These are phyloP conservation scores for Phortica magna DNA, from an alignment of 2,888 invertebrate genomes.

Conservation along the genomic window DNA sequence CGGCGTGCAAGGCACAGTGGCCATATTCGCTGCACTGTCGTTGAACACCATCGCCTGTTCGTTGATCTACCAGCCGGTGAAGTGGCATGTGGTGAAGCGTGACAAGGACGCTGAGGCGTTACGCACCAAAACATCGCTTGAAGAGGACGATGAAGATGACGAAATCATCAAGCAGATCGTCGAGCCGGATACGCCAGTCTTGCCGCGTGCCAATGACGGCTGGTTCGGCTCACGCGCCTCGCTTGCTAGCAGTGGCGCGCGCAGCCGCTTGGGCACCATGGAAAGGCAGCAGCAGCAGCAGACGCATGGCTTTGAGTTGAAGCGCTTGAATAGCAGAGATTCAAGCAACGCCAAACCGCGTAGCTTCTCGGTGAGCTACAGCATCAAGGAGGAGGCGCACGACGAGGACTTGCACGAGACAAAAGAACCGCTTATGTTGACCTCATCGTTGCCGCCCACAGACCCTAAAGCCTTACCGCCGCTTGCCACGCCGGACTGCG, in stretches of 20 bases:
- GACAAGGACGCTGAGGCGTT: slow-evolving; percentile 65
- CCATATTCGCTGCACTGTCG: slow-evolving; percentile 84
- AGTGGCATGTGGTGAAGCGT: slow-evolving; percentile 83
- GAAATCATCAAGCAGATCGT: slow-evolving; percentile 82
- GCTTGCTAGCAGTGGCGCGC: slow-evolving; percentile 58
- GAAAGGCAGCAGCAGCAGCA: slow-evolving; percentile 57
- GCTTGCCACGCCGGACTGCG: background rate
- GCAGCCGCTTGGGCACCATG: slow-evolving; percentile 64
- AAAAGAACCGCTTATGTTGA: slow-evolving; percentile 27
- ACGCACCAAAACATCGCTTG: slow-evolving; percentile 56
- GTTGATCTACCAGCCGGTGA: slow-evolving; percentile 85
- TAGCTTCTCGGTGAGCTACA: slow-evolving; percentile 68
- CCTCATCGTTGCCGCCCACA: background rate
- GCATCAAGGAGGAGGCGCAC: slow-evolving; percentile 66
- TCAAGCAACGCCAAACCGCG: slow-evolving; percentile 53
- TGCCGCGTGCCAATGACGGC: slow-evolving; percentile 78
- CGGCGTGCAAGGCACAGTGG: slow-evolving; percentile 83
- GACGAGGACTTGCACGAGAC: slow-evolving; percentile 42
- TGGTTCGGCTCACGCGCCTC: slow-evolving; percentile 75
- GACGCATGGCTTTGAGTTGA: slow-evolving; percentile 55
- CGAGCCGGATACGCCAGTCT: slow-evolving; percentile 84
- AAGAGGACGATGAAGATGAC: slow-evolving; percentile 80
- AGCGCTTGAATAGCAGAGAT: slow-evolving; percentile 64
- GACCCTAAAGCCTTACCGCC: background rate
- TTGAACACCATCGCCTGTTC: slow-evolving; percentile 84